A percentile compares a stretch with the other conserved stretches of the same genome.
These are phyloP conservation scores for Dicerorhinus sumatrensis DNA, from an alignment of 2,113 vertebrate species.

Conservation along the genomic window DNA sequence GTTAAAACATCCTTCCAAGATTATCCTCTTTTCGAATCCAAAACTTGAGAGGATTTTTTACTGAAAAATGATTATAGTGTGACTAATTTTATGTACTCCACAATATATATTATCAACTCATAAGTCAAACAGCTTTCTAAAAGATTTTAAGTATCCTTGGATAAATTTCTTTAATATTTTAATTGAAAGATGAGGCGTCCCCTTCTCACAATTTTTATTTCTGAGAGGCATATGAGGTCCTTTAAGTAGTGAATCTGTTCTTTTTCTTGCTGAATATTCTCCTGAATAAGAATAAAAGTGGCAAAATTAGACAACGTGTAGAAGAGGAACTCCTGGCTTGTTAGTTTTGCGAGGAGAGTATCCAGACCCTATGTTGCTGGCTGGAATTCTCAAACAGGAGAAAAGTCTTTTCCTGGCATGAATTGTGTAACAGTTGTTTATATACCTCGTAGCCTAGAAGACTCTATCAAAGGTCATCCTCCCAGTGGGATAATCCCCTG, in stretches of 20 bases:
- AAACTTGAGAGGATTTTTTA: slow-evolving; percentile 42
- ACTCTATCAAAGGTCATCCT: background rate
- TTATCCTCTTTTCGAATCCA: slow-evolving; percentile 50
- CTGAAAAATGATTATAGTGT: slow-evolving; percentile 27
- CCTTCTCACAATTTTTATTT: slow-evolving; percentile 42
- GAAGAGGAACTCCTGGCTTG: slow-evolving; percentile 42
- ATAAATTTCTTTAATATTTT: slow-evolving; percentile 64
- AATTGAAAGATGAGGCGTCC: slow-evolving; percentile 39
- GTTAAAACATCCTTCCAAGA: slow-evolving; percentile 56
- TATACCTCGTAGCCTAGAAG: background rate
- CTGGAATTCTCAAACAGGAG: slow-evolving; percentile 31
- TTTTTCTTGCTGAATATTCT: slow-evolving; percentile 50
- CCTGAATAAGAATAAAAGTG: slow-evolving; percentile 32
- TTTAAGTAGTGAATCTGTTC: background rate
- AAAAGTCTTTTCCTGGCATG: slow-evolving; percentile 21
- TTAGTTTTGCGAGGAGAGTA: slow-evolving; percentile 12
- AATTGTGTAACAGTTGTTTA: background rate
- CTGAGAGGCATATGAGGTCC: background rate
- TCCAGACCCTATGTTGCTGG: slow-evolving; percentile 43
- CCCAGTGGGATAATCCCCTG: background rate
- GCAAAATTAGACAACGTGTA: background rate
- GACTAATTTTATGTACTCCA: slow-evolving; percentile 57
- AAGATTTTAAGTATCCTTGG: slow-evolving; percentile 48
- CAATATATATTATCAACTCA: slow-evolving; percentile 52
- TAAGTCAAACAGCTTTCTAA: slow-evolving; percentile 40